phyloP scores from a whole-genome alignment of 2,797 vertebrate genomes.

The Bryconaethiops microstoma region DNA sequence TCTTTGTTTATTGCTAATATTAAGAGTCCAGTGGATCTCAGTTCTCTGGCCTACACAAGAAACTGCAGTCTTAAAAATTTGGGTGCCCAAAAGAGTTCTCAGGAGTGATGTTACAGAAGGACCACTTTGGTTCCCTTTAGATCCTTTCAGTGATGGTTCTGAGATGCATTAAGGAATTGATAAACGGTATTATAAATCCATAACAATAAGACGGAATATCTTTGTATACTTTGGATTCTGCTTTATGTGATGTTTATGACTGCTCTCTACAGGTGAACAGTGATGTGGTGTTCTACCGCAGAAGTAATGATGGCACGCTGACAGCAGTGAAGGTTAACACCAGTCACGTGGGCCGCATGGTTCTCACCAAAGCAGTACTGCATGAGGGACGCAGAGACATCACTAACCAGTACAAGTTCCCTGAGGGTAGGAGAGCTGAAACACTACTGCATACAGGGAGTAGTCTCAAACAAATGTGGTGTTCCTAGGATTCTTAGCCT shows the following conservation, averaged over 20 bases:
- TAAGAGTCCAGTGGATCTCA: neutral
- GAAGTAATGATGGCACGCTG: constrained; percentile 81
- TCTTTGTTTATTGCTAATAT: neutral
- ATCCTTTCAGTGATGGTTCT: neutral
- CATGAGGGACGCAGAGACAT: constrained; percentile 80
- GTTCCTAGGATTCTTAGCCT: too few relatives aligned
- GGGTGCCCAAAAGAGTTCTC: neutral
- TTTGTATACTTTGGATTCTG: neutral
- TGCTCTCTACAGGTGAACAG: constrained; percentile 85
- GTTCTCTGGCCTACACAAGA: too few relatives aligned
- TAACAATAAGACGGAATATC: too few relatives aligned
- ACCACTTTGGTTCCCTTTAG: too few relatives aligned
- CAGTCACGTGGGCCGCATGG: constrained; percentile 82
- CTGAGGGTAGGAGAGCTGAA: constrained; percentile 82
- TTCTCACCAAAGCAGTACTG: constrained; percentile 88
- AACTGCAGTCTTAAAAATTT: neutral
- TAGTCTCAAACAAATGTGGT: too few relatives aligned
- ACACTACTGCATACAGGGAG: neutral
- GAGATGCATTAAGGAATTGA: neutral
- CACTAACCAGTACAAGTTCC: constrained; percentile 90
- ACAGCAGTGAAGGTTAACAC: constrained; percentile 78
- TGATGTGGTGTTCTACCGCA: constrained; percentile 87
- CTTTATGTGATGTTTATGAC: neutral
- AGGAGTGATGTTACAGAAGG: neutral
- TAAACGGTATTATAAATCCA: neutral